phyloP scores from a whole-genome alignment of 2,113 vertebrate genomes.

The Bubo scandiacus region DNA sequence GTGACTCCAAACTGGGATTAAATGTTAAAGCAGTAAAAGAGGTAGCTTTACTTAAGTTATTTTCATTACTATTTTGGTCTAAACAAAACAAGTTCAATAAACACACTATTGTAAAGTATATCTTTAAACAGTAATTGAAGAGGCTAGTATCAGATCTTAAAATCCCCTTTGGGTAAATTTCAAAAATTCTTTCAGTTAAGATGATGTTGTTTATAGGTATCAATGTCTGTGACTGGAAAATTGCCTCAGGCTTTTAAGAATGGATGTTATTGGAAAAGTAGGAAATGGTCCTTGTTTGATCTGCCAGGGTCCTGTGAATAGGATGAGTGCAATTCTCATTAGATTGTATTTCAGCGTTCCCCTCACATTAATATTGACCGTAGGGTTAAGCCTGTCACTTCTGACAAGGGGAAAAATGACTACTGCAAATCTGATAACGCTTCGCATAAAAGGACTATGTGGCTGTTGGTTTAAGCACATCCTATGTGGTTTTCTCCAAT shows the following conservation, averaged over 20 bases:
- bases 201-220: constrained; percentile 46
- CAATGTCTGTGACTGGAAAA: constrained; percentile 47
- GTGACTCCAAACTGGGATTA: not conserved
- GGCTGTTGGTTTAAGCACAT: not conserved
- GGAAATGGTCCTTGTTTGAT: constrained; percentile 9
- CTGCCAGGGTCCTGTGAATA: not conserved
- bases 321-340: constrained; percentile 32
- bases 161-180: constrained; percentile 37
- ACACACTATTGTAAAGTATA: not conserved
- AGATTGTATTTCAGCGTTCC: not conserved
- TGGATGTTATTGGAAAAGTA: constrained; percentile 9
- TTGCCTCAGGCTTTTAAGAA: constrained; percentile 28
- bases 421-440: not conserved
- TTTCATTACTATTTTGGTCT: constrained; percentile 20
- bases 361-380: not conserved
- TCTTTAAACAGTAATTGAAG: constrained; percentile 35
- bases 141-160: not conserved
- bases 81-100: not conserved
- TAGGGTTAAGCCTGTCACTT: constrained; percentile 9
- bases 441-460: not conserved
- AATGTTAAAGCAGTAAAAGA: not conserved
- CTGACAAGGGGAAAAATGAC: not conserved
- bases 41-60: not conserved
- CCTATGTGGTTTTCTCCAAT: not conserved
- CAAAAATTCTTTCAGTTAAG: constrained; percentile 35